These are phyloP conservation scores for Varecia variegata DNA, from an alignment of 2,797 vertebrate species.

Conservation along the genomic window DNA sequence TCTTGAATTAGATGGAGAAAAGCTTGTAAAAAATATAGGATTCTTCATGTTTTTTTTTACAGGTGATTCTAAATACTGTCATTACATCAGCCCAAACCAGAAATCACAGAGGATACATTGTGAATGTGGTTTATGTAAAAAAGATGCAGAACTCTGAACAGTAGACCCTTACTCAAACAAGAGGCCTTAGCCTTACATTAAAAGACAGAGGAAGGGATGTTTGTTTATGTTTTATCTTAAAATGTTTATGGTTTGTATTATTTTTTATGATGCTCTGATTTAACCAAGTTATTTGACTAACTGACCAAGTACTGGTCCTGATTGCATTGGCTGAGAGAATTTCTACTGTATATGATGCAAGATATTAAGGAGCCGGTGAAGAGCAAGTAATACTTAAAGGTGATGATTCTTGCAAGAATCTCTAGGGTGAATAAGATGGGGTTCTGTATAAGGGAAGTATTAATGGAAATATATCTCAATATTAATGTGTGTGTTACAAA, in stretches of 20 bases:
- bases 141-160: background rate
- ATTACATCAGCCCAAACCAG: background rate
- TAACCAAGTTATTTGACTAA: background rate
- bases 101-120: background rate
- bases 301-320: background rate
- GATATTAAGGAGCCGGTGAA: background rate
- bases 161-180: background rate
- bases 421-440: background rate
- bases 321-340: background rate
- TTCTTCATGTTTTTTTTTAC: conserved; percentile 1
- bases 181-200: background rate
- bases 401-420: background rate
- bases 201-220: background rate
- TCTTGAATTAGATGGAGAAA: conserved; percentile 5
- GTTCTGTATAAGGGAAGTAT: background rate
- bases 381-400: background rate
- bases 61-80: background rate
- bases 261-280: conserved; percentile 24
- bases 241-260: background rate
- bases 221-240: conserved; percentile 46
- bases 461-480: background rate
- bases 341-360: background rate
- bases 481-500: conserved; percentile 11
- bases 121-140: background rate
- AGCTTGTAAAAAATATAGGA: background rate